A percentile compares a stretch with the other conserved stretches of the same genome.
Evolutionary conservation across 2,797 vertebrate species (phyloP).

Genomic region (Chelmon rostratus): DNA sequence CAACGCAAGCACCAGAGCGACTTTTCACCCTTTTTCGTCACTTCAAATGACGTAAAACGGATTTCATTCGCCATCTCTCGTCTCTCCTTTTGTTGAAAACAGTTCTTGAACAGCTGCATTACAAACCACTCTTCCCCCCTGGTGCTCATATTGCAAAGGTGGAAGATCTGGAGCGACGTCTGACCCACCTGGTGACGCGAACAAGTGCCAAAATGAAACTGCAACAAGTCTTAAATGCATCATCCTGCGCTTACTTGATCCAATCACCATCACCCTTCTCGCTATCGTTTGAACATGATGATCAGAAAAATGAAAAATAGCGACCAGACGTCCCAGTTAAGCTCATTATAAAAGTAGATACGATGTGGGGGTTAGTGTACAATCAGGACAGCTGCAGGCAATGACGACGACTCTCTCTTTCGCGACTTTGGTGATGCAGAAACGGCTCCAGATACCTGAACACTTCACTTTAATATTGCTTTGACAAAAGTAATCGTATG

Average conservation of each 20-base stretch:
- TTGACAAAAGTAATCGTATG: constrained; percentile 71
- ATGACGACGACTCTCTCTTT: constrained; percentile 48
- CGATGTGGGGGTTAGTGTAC: constrained; percentile 29
- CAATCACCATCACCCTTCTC: neutral
- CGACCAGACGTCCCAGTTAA: constrained; percentile 17
- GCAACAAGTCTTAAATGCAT: constrained; percentile 41
- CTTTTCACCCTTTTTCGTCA: neutral
- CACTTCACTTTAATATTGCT: constrained; percentile 81
- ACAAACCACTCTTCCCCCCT: neutral
- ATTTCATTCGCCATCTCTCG: neutral
- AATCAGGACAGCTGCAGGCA: constrained; percentile 53
- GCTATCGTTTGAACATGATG: constrained; percentile 12
- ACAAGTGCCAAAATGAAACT: constrained; percentile 58
- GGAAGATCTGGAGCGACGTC: constrained; percentile 37
- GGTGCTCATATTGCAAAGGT: constrained; percentile 32
- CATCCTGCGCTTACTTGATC: constrained; percentile 28
- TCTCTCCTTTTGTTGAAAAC: too few species aligned
- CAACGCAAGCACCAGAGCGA: constrained; percentile 4
- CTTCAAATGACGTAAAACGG: neutral
- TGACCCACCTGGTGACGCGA: constrained; percentile 59
- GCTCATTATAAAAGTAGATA: constrained; percentile 29
- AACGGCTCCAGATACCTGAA: constrained; percentile 69
- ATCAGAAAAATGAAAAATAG: constrained; percentile 41
- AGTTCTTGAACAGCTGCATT: neutral
- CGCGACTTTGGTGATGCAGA: constrained; percentile 79